Conservation (phyloP, 2,797 vertebrate species). For the Centroberyx gerrardi region DNA sequence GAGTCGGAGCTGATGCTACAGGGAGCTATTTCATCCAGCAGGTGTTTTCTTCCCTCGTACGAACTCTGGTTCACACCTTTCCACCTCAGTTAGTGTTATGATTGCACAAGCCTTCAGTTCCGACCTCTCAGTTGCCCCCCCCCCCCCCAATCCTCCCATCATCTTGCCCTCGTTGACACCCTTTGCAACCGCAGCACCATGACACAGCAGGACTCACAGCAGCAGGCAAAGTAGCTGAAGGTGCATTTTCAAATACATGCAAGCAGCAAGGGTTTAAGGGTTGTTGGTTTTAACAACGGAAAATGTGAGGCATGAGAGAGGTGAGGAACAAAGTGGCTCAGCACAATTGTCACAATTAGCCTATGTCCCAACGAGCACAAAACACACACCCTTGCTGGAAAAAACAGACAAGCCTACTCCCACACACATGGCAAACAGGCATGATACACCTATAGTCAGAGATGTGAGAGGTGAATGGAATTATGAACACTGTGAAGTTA, state of each 20-base stretch:
- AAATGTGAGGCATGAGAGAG: constrained; percentile 75
- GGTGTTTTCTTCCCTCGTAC: constrained; percentile 55
- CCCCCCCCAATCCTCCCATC: constrained; percentile 31
- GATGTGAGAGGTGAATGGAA: constrained; percentile 45
- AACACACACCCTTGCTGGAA: constrained; percentile 60
- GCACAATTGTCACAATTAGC: constrained; percentile 69
- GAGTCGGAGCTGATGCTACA: constrained; percentile 26
- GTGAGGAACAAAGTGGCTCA: constrained; percentile 72
- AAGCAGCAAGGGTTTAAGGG: constrained; percentile 69
- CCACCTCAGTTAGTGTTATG: constrained; percentile 62
- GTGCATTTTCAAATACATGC: constrained; percentile 65
- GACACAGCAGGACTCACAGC: constrained; percentile 70
- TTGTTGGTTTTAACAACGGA: constrained; percentile 75
- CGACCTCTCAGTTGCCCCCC: constrained; percentile 9
- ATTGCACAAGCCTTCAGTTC: constrained; percentile 30
- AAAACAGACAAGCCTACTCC: constrained; percentile 35
- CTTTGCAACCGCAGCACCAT: constrained; percentile 45
- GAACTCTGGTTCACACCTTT: constrained; percentile 53
- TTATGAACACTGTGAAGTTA: constrained; percentile 44
- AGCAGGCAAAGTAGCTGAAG: constrained; percentile 56
- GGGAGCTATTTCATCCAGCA: constrained; percentile 46
- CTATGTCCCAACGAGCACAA: constrained; percentile 42
- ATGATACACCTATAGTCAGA: constrained; percentile 44
- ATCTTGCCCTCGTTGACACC: constrained; percentile 36
- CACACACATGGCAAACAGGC: constrained; percentile 20